These are phyloP conservation scores for Polymixis flavicincta DNA, from an alignment of 2,888 invertebrate species.

Conservation along the genomic window DNA sequence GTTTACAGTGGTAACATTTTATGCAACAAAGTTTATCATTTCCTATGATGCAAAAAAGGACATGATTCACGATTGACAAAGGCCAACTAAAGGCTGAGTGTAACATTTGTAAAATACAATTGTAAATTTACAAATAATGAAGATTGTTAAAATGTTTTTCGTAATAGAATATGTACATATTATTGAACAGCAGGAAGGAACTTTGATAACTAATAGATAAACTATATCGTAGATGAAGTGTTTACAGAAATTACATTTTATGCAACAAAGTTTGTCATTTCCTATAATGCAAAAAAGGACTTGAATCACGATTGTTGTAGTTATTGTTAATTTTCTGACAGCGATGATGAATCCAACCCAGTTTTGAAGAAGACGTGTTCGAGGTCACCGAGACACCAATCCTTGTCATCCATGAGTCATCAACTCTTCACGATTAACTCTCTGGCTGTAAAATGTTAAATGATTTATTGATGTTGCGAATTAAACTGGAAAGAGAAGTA, in stretches of 20 bases:
- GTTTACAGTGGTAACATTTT: too few species aligned
- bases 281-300: constrained; percentile 18
- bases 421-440: constrained; percentile 16
- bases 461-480: constrained; percentile 18
- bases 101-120: too few species aligned
- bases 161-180: background rate
- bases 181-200: too few species aligned
- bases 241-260: background rate
- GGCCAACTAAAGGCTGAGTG: too few species aligned
- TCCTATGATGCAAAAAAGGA: too few species aligned
- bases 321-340: constrained; percentile 32
- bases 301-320: constrained; percentile 32
- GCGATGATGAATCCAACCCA: constrained; percentile 25
- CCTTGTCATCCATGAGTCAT: constrained; percentile 27
- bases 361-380: constrained; percentile 29
- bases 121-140: too few species aligned
- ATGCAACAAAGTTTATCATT: too few species aligned
- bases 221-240: too few species aligned
- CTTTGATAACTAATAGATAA: too few species aligned
- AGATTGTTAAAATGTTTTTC: too few species aligned
- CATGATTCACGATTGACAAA: too few species aligned
- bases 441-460: constrained; percentile 4
- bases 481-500: background rate
- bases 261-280: background rate
- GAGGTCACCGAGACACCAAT: constrained; percentile 15